Percentiles rank a stretch among this genome's conserved stretches.
Conservation (phyloP, 1,140 invertebrate genomes). For the Vollenhovia emeryi region DNA sequence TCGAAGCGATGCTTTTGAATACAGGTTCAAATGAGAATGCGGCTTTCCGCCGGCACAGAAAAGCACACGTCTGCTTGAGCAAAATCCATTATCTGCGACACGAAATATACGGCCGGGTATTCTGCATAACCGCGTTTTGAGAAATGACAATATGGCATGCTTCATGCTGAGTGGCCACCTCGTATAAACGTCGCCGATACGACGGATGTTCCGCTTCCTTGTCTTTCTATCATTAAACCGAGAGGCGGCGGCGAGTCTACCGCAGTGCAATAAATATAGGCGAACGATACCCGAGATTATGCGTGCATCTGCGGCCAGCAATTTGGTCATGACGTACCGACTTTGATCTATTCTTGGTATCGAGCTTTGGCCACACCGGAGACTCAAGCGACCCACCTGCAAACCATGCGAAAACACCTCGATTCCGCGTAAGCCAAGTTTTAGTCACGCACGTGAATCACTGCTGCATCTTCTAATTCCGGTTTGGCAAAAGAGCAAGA, state of each 20-base stretch:
- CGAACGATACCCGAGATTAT: slow-evolving; percentile 62
- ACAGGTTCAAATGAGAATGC: slow-evolving; percentile 22
- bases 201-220: slow-evolving; percentile 58
- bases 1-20: no score
- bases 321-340: slow-evolving; percentile 51
- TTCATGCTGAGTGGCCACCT: slow-evolving; percentile 34
- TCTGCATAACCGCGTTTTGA: slow-evolving; percentile 26
- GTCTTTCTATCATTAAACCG: slow-evolving; percentile 60
- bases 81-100: slow-evolving; percentile 32
- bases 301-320: slow-evolving; percentile 62
- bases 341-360: slow-evolving; percentile 71
- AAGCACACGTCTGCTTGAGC: not conserved
- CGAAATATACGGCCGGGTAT: slow-evolving; percentile 20
- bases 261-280: slow-evolving; percentile 67
- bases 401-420: slow-evolving; percentile 71
- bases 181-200: slow-evolving; percentile 7
- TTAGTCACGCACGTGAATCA: slow-evolving; percentile 56
- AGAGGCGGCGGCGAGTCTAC: slow-evolving; percentile 63
- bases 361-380: slow-evolving; percentile 41
- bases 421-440: slow-evolving; percentile 36
- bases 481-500: not conserved
- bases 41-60: not conserved
- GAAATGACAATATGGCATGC: slow-evolving; percentile 33
- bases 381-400: slow-evolving; percentile 65
- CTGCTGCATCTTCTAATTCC: slow-evolving; percentile 24